Base-by-base conservation (phyloP, 2,888 invertebrate genomes). In the Nudaria mundana region DNA sequence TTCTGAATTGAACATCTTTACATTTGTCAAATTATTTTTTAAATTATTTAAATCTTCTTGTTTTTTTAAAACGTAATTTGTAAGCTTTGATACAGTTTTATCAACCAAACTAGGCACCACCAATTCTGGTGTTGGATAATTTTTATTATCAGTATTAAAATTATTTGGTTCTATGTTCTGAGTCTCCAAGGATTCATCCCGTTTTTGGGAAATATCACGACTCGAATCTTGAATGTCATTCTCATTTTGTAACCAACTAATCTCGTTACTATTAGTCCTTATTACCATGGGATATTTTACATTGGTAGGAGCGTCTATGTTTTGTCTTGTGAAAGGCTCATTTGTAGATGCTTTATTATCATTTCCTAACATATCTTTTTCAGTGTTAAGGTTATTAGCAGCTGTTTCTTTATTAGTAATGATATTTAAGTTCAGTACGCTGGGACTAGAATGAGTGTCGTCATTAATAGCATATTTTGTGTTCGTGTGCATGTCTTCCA, bases 11-110 rank as follows among this genome's bases (percentile, higher is more conserved):
- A 25, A 4, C 4, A 14, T 10, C 1, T 34, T 25, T 11, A 23
- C 10, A n/a, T 10, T 33, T 36, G 33, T 44, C 2, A 42, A n/a
- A 3, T 10, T 18, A 1, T n/a, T 15, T 35, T 45, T 40, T 4
- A 55, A 34, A 13, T 43, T 55, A 38, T 63, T 67, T 3, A 75
- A 32, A 10, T 57, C 56, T 33, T 71, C 61, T n/a, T 75, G 40
- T 28, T 48, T 66, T 30, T 52, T 65, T 14, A 52, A 40, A 12
- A 73, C 46, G 33, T 63, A 68, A 29, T 67, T 55, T 51, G 54
- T 71, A 0, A 76, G 40, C 13, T 52, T 44, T 10, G 56, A 47
- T 12, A 71, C 32, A 0, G 43, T 44, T 42, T 62, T 45, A 37
- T 46, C 55, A 8, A 60, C 14, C 13, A 35, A 22, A 24, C 34